Evolutionary conservation across 1,140 invertebrate genomes (phyloP), one percentile per base, ranked within the genome.

Genomic region (Augochlora pura): DNA sequence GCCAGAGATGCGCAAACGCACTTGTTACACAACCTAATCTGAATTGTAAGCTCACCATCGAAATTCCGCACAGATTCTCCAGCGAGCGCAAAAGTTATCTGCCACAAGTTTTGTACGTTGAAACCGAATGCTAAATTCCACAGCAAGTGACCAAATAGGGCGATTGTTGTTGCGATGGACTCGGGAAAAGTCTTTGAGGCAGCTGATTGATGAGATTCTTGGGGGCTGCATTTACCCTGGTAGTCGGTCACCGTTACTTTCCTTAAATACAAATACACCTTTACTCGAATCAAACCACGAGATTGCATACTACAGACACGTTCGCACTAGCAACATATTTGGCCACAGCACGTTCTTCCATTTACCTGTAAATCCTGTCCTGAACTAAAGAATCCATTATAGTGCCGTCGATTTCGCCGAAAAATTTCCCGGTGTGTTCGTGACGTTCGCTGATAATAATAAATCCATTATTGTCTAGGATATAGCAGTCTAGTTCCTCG

Each of bases 341-440:
- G 32, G 32, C 32, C 32, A 4, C 32, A 32, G 32, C 32, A 4
- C 32, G 42, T 12, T 42, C 2, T 46, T 14, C 42, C 1, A 46
- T 46, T 57, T 87, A 92, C 91, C 89, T 97, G 91, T 98, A 99
- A 81, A 98, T 98, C 75, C 96, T 95, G 87, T 98, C 96, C 88
- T 98, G 97, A 0, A 98, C 97, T 39, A 99, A 91, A 0, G 97
- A 97, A 90, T 98, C 97, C 97, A 98, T 98, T 64, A 99, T 97
- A 2, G 97, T 98, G n/a, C 97, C 97, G 90, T 99, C 97, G 63
- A 98, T 96, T 90, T 98, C 97, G 0, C 98, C 98, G 88, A 98
- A 98, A 92, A 98, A 99, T 84, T 96, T 94, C 16, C 97, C 97
- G 6, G 97, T 97, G 88, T 98, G 96, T 67, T 96, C 95, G 46